These are phyloP conservation scores for Drosophila barbarae DNA, from an alignment of 2,888 invertebrate species.

Conservation along the genomic window DNA sequence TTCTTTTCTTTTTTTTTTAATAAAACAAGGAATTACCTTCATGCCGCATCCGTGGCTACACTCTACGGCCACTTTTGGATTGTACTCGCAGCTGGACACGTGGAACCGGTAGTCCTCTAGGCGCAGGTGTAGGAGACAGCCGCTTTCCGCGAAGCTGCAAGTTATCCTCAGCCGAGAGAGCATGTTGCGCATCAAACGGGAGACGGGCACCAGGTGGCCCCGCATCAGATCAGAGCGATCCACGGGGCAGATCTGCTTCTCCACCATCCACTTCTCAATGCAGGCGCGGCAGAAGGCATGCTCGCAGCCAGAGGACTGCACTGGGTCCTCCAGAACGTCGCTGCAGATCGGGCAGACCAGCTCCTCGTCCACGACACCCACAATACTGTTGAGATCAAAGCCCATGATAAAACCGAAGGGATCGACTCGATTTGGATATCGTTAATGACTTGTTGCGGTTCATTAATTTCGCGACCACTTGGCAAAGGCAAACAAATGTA, in stretches of 20 bases:
- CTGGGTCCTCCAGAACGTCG: conserved; percentile 58
- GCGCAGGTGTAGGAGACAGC: conserved; percentile 33
- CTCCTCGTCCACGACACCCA: conserved; percentile 61
- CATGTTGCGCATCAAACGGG: conserved; percentile 65
- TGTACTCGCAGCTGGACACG: conserved; percentile 39
- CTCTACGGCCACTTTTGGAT: conserved; percentile 41
- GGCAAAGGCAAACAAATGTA: conserved; percentile 9
- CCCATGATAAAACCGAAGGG: conserved; percentile 41
- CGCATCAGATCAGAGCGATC: conserved; percentile 49
- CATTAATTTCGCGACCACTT: not conserved
- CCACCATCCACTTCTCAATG: conserved; percentile 57
- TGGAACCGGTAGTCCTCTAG: conserved; percentile 46
- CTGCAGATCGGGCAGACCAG: conserved; percentile 59
- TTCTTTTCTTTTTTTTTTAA: too few species aligned
- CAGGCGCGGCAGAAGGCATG: conserved; percentile 56
- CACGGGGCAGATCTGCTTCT: conserved; percentile 57
- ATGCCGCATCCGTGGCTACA: conserved; percentile 54
- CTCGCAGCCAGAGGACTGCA: conserved; percentile 57
- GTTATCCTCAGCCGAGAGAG: conserved; percentile 50
- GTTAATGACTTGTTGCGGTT: not conserved
- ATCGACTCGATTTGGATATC: conserved; percentile 11
- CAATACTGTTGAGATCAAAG: conserved; percentile 49
- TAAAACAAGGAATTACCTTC: conserved; percentile 14
- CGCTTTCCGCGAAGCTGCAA: conserved; percentile 45
- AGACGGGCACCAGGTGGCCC: conserved; percentile 43